Conservation (phyloP, 2,888 invertebrate genomes). For the Sussaba pulchella region DNA sequence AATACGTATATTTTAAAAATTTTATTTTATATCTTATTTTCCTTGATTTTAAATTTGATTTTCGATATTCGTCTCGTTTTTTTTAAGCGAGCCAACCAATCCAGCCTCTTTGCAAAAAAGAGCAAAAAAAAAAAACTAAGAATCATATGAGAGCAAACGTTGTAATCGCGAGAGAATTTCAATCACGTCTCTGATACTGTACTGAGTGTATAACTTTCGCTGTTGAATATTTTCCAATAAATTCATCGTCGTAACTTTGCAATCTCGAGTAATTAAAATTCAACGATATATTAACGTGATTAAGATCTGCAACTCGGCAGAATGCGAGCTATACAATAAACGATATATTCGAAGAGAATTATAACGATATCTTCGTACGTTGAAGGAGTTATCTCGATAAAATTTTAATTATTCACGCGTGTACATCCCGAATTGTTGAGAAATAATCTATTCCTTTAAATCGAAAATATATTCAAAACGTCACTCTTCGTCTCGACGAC, state of each 20-base stretch:
- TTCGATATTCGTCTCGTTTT: background rate
- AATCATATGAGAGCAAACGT: background rate
- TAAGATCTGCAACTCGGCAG: conserved; percentile 26
- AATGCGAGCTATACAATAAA: conserved; percentile 39
- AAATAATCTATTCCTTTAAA: conserved; percentile 15
- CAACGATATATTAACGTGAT: conserved; percentile 16
- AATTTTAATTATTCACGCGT: conserved; percentile 59
- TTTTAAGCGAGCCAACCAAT: background rate
- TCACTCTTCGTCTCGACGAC: conserved; percentile 33
- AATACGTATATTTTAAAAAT: too few species aligned
- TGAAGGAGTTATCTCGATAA: conserved; percentile 28
- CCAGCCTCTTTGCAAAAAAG: background rate
- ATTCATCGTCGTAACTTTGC: conserved; percentile 30
- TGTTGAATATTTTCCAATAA: conserved; percentile 25
- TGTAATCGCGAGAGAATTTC: conserved; percentile 15
- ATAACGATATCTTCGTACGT: conserved; percentile 28
- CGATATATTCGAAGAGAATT: conserved; percentile 45
- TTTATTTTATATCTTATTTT: too few species aligned
- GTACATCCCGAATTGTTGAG: conserved; percentile 50
- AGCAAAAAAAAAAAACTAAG: background rate
- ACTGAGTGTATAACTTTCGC: conserved; percentile 24
- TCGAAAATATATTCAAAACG: conserved; percentile 33
- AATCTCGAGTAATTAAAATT: conserved; percentile 25
- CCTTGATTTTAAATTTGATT: conserved; percentile 11
- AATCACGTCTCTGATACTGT: conserved; percentile 20